phyloP scores from a whole-genome alignment of 2,797 vertebrate species.

The Paramormyrops hopkinsi region DNA sequence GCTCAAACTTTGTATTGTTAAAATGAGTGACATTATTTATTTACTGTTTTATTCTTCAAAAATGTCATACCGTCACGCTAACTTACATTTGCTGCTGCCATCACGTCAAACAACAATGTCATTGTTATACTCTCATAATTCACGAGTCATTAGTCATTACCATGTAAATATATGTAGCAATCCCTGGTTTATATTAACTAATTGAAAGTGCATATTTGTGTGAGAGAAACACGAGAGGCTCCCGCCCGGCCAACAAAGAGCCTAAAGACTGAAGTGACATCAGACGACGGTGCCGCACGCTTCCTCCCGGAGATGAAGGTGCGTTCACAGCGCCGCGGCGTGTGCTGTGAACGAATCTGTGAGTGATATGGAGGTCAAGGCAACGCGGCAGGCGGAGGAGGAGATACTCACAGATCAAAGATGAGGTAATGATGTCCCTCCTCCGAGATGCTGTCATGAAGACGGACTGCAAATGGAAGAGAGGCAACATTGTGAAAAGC shows the following conservation, averaged over 20 bases:
- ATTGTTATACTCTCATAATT: not conserved
- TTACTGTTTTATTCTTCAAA: not conserved
- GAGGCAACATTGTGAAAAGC: not conserved
- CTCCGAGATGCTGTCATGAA: constrained; percentile 99
- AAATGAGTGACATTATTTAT: not conserved
- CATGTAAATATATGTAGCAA: not conserved
- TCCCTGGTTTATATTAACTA: not conserved
- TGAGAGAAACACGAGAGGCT: not conserved
- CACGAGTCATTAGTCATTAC: not conserved
- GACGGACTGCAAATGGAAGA: constrained; percentile 71
- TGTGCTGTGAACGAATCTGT: not conserved
- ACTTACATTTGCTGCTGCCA: not conserved
- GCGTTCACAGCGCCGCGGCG: too few relatives aligned
- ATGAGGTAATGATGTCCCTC: constrained; percentile 98
- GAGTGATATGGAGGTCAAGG: not conserved
- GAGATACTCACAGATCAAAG: constrained; percentile 92
- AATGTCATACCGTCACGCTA: not conserved
- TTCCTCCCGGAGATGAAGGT: not conserved
- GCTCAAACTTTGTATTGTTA: not conserved
- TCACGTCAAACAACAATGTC: not conserved
- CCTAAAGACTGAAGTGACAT: not conserved
- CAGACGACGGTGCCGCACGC: not conserved
- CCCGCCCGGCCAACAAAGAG: not conserved
- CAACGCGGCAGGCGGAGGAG: not conserved
- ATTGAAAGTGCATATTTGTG: not conserved